phyloP scores from a whole-genome alignment of 2,113 vertebrate genomes.

The Vidua chalybeata region DNA sequence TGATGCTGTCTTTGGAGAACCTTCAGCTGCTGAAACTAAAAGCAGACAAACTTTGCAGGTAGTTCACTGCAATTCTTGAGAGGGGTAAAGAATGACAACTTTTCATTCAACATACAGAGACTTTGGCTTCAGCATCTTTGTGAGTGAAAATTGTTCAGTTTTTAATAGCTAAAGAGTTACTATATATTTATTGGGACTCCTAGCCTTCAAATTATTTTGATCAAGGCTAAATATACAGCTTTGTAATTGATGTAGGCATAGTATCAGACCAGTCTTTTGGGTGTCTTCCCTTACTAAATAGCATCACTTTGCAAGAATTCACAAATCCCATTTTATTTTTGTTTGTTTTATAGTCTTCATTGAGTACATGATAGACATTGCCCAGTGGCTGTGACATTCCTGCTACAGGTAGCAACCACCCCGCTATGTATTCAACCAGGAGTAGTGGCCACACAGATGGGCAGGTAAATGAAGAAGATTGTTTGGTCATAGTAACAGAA shows the following conservation, averaged over 20 bases:
- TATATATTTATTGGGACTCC: background rate
- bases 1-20: background rate
- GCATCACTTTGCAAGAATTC: background rate
- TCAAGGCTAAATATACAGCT: background rate
- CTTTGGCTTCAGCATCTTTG: background rate
- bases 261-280: background rate
- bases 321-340: background rate
- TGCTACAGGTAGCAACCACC: background rate
- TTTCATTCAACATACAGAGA: background rate
- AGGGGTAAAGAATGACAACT: background rate
- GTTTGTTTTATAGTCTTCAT: background rate
- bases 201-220: background rate
- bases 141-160: background rate
- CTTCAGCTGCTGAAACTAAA: background rate
- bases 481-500: background rate
- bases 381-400: background rate
- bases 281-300: background rate
- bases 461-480: background rate
- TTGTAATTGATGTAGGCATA: background rate
- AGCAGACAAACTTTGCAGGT: background rate
- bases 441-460: background rate
- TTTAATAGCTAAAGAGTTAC: background rate
- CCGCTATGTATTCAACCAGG: background rate
- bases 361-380: background rate
- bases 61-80: background rate